Percentiles rank a stretch among this genome's conserved stretches.
Evolutionary conservation across 2,888 invertebrate species (phyloP).

Genomic region (Drosophila kokeensis): DNA sequence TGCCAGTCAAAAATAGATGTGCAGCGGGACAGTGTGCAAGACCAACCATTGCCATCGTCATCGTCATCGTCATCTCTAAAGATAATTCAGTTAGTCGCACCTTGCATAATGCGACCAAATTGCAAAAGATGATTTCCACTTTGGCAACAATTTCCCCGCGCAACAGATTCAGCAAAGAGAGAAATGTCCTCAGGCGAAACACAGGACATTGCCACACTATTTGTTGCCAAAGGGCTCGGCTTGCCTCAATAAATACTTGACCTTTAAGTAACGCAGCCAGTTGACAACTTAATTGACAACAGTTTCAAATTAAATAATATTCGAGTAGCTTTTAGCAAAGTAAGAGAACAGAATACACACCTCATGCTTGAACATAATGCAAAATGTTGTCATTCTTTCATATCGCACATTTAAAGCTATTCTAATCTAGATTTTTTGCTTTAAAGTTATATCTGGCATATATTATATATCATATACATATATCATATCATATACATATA

Average conservation of each 20-base stretch:
- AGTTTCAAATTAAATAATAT: background rate
- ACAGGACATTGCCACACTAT: background rate
- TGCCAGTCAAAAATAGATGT: constrained; percentile 8
- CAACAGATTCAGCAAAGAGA: constrained; percentile 64
- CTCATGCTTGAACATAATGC: background rate
- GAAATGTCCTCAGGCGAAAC: constrained; percentile 27
- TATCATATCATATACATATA: no score
- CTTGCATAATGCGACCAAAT: constrained; percentile 70
- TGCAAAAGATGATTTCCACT: constrained; percentile 32
- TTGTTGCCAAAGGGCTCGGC: background rate
- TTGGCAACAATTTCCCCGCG: constrained; percentile 58
- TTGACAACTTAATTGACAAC: background rate
- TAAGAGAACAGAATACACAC: background rate
- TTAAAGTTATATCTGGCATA: background rate
- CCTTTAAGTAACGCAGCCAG: background rate
- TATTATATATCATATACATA: background rate
- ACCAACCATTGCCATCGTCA: background rate
- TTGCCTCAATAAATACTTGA: background rate
- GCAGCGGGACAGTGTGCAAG: constrained; percentile 12
- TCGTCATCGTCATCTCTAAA: constrained; percentile 10
- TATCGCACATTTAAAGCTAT: background rate
- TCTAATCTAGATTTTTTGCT: background rate
- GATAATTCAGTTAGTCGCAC: constrained; percentile 64
- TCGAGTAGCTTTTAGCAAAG: background rate
- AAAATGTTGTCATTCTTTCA: background rate